Percentiles rank a stretch among this genome's conserved stretches.
phyloP scores from a whole-genome alignment of 2,113 vertebrate species.

The Centropus unirufus region DNA sequence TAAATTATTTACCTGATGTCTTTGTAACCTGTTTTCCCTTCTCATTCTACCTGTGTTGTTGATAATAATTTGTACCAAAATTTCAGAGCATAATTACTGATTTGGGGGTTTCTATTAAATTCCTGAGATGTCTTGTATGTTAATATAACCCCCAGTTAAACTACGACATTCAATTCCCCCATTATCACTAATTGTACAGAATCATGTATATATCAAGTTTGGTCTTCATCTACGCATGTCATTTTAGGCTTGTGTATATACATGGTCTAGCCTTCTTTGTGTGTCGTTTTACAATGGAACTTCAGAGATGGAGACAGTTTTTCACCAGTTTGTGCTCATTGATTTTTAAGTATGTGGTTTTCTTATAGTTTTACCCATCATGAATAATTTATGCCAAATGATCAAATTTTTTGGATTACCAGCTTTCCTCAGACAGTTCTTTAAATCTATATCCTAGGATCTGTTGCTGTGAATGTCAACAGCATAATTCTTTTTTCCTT shows the following conservation, averaged over 20 bases:
- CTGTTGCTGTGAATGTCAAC: background rate
- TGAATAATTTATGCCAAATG: background rate
- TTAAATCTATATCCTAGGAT: background rate
- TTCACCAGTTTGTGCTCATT: background rate
- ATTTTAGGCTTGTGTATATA: background rate
- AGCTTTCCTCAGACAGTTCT: background rate
- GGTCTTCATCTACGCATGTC: background rate
- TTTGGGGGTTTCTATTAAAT: background rate
- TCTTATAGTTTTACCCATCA: background rate
- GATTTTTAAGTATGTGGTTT: background rate
- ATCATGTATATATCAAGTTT: rapidly evolving
- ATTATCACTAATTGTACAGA: background rate
- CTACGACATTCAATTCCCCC: background rate
- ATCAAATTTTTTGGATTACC: background rate
- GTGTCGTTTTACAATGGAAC: background rate
- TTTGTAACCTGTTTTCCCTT: background rate
- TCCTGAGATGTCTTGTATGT: background rate
- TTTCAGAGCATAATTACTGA: background rate
- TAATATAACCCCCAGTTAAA: background rate
- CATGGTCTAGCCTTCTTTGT: background rate
- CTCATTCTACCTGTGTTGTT: background rate
- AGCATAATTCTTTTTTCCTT: rapidly evolving
- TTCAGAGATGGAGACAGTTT: background rate
- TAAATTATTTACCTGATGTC: background rate
- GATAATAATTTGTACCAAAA: background rate